phyloP scores from a whole-genome alignment of 2,113 vertebrate species.

The Machaerirhynchus nigripectus region DNA sequence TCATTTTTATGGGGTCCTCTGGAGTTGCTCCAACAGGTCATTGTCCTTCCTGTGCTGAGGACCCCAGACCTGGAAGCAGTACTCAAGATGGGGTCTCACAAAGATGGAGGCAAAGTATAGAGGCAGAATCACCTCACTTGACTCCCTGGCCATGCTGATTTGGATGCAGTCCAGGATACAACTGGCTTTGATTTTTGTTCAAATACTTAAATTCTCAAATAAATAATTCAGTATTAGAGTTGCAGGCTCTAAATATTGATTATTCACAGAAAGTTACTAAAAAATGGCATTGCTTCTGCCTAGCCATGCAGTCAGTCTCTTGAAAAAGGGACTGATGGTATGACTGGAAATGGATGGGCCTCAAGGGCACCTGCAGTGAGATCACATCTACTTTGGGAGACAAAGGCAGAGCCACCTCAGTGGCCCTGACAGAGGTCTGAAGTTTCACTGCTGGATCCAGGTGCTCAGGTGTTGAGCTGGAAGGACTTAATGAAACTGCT shows the following conservation, averaged over 20 bases:
- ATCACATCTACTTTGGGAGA: not conserved
- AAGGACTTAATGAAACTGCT: not conserved
- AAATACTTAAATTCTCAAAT: not conserved
- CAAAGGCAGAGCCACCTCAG: not conserved
- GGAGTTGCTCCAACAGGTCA: rapidly evolving
- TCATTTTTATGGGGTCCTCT: not conserved
- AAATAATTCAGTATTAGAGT: not conserved
- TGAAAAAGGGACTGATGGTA: not conserved
- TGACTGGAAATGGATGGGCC: not conserved
- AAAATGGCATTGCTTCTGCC: not conserved
- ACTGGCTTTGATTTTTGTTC: not conserved
- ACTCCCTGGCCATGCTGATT: not conserved
- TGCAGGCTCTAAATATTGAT: not conserved
- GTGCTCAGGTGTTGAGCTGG: not conserved
- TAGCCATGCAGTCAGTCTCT: not conserved
- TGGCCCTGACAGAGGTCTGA: not conserved
- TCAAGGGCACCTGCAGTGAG: not conserved
- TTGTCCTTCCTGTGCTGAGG: not conserved
- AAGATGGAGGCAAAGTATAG: no score
- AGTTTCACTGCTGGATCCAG: not conserved
- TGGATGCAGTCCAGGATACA: not conserved
- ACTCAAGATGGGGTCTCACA: not conserved
- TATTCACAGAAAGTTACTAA: not conserved
- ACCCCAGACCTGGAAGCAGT: not conserved
- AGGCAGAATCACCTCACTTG: not conserved